Evolutionary conservation across 2,888 invertebrate species (phyloP).

Genomic region (Ditula angustiorana): DNA sequence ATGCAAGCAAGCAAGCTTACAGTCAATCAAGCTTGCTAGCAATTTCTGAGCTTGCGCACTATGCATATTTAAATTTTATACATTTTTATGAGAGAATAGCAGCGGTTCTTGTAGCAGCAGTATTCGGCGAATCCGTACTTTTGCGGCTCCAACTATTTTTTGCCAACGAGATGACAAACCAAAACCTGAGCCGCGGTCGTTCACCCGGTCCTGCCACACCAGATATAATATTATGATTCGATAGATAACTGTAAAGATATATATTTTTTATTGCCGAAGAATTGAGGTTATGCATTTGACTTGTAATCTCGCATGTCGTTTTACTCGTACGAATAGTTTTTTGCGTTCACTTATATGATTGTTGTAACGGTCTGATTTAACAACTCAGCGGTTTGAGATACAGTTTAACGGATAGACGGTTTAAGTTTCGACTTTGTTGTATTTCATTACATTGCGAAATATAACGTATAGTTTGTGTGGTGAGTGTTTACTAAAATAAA

Average conservation of each 20-base stretch:
- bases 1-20: no score
- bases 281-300: slow-evolving; percentile 74
- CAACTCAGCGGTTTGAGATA: slow-evolving; percentile 20
- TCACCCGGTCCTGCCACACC: slow-evolving; percentile 73
- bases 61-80: slow-evolving; percentile 2
- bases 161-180: slow-evolving; percentile 61
- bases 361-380: slow-evolving; percentile 37
- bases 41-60: neutral
- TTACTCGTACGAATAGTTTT: slow-evolving; percentile 34
- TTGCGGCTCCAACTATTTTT: slow-evolving; percentile 51
- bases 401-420: slow-evolving; percentile 10
- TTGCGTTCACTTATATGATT: slow-evolving; percentile 31
- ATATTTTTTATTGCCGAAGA: slow-evolving; percentile 72
- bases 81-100: slow-evolving; percentile 15
- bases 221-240: slow-evolving; percentile 71
- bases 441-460: neutral
- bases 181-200: slow-evolving; percentile 66
- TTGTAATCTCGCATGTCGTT: slow-evolving; percentile 53
- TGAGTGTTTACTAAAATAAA: no score
- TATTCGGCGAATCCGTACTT: slow-evolving; percentile 24
- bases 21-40: no score
- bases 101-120: slow-evolving; percentile 19
- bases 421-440: slow-evolving; percentile 1
- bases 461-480: no score
- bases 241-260: slow-evolving; percentile 81